These are phyloP conservation scores for Meghimatium bilineatum DNA, from an alignment of 2,888 invertebrate genomes.

Conservation along the genomic window DNA sequence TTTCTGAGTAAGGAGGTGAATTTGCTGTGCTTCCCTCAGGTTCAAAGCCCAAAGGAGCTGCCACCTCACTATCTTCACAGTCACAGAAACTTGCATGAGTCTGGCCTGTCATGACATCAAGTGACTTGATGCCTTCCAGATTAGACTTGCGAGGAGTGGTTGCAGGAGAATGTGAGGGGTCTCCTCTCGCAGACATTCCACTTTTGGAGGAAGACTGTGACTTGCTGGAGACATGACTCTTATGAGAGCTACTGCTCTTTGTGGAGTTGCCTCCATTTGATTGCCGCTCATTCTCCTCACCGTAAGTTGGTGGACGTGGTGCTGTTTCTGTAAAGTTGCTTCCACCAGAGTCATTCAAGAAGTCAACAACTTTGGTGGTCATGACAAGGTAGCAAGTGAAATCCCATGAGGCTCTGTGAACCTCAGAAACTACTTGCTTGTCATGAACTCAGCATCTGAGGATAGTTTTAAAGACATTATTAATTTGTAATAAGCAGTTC, in stretches of 20 bases:
- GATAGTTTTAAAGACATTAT: not conserved
- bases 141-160: conserved; percentile 74
- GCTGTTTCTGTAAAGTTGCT: conserved; percentile 74
- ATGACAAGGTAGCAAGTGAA: conserved; percentile 53
- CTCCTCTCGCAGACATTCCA: conserved; percentile 63
- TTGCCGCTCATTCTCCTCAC: conserved; percentile 75
- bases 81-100: conserved; percentile 42
- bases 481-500: no score
- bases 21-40: conserved; percentile 80
- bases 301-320: conserved; percentile 75
- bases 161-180: conserved; percentile 67
- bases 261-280: conserved; percentile 75
- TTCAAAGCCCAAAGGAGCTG: conserved; percentile 80
- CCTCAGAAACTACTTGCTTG: conserved; percentile 16
- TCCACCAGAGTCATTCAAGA: conserved; percentile 72
- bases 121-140: conserved; percentile 60
- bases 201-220: conserved; percentile 61
- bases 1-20: conserved; percentile 76
- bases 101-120: conserved; percentile 40
- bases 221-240: conserved; percentile 69
- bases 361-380: conserved; percentile 70
- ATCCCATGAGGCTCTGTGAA: conserved; percentile 33
- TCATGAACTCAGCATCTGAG: not conserved
- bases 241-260: conserved; percentile 72
- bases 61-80: conserved; percentile 64